Evolutionary conservation across 2,113 vertebrate genomes (phyloP).

Genomic region (Alouatta palliata): DNA sequence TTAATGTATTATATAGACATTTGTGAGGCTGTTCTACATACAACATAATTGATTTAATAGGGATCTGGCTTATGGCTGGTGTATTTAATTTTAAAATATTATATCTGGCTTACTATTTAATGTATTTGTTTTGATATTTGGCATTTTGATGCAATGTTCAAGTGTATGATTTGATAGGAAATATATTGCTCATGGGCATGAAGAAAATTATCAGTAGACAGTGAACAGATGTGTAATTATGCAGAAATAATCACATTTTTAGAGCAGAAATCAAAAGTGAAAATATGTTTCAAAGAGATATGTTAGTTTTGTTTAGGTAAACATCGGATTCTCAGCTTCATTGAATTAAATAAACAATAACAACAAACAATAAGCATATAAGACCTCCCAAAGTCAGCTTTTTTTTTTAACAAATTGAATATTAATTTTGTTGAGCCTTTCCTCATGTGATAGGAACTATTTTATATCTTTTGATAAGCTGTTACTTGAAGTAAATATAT

Average conservation of each 20-base stretch:
- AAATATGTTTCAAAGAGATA: conserved; percentile 48
- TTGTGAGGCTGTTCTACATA: conserved; percentile 32
- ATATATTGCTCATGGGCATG: conserved; percentile 20
- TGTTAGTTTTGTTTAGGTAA: conserved; percentile 51
- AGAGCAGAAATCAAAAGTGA: conserved; percentile 46
- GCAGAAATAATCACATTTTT: conserved; percentile 58
- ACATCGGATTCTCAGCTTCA: conserved; percentile 10
- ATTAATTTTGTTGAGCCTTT: background rate
- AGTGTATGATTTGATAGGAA: conserved; percentile 54
- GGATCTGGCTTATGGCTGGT: conserved; percentile 29
- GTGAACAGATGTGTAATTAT: conserved; percentile 50
- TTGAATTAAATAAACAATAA: conserved; percentile 59
- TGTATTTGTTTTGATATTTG: conserved; percentile 24
- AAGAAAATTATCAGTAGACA: conserved; percentile 45
- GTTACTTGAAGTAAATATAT: background rate
- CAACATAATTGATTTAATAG: conserved; percentile 50
- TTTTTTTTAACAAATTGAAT: conserved; percentile 28
- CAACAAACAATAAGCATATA: background rate
- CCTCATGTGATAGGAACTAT: background rate
- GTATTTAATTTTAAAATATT: conserved; percentile 58
- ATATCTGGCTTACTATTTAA: conserved; percentile 45
- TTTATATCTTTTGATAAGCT: background rate
- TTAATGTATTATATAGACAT: conserved; percentile 53
- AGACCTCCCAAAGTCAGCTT: background rate
- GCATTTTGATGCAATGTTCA: conserved; percentile 48